Evolutionary conservation across 2,113 vertebrate genomes (phyloP).

Genomic region (Micronycteris hirsuta): DNA sequence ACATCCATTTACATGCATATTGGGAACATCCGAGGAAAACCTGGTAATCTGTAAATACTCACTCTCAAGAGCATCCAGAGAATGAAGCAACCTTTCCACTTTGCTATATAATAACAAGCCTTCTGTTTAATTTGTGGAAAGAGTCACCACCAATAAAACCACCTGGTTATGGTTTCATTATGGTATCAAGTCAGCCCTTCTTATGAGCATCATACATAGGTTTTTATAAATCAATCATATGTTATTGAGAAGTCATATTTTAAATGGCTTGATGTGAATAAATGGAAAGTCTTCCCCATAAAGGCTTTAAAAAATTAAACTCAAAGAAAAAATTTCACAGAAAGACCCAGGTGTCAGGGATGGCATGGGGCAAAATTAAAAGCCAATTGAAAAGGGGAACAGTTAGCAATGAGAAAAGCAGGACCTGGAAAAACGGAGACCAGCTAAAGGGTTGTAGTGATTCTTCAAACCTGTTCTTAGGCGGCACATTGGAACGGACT

Average conservation of each 20-base stretch:
- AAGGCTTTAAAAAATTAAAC: background rate
- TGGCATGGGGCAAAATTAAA: background rate
- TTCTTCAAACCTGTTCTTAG: background rate
- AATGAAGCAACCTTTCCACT: background rate
- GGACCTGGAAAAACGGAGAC: background rate
- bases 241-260: background rate
- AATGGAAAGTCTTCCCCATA: background rate
- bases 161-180: background rate
- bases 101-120: background rate
- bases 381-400: background rate
- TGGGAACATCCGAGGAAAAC: background rate
- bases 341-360: background rate
- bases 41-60: background rate
- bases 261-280: background rate
- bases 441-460: background rate
- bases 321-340: background rate
- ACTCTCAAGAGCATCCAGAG: background rate
- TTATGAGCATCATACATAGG: background rate
- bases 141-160: background rate
- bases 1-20: background rate
- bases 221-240: constrained; percentile 2
- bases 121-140: background rate
- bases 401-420: background rate
- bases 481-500: background rate
- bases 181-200: background rate